phyloP scores from a whole-genome alignment of 2,888 invertebrate genomes.

The Zhengitettix transpicula region DNA sequence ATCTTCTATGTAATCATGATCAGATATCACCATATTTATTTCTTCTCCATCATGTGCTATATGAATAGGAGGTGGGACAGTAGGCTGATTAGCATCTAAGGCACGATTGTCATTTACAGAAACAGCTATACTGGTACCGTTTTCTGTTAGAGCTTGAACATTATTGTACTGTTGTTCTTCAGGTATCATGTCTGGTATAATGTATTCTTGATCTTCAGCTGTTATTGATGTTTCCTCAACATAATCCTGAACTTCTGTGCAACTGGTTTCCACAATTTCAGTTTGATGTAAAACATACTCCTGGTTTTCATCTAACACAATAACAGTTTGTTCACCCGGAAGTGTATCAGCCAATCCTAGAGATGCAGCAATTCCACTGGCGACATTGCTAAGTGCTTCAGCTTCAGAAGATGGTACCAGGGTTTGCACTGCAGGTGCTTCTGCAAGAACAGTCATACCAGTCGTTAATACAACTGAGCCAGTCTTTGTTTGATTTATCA shows the following conservation, averaged over 20 bases:
- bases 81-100: conserved; percentile 3
- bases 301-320: conserved; percentile 41
- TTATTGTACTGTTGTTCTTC: conserved; percentile 13
- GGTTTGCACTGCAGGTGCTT: conserved; percentile 16
- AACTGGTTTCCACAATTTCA: conserved; percentile 11
- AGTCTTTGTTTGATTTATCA: conserved; percentile 10
- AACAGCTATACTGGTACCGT: conserved; percentile 14
- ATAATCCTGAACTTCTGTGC: conserved; percentile 1
- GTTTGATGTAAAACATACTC: conserved; percentile 30
- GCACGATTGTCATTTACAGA: conserved; percentile 21
- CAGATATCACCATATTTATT: conserved; percentile 44
- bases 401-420: conserved; percentile 35
- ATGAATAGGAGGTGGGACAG: conserved; percentile 5
- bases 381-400: conserved; percentile 36
- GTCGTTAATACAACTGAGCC: conserved; percentile 12
- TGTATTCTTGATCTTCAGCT: conserved; percentile 18
- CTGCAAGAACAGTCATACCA: conserved; percentile 16
- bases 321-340: conserved; percentile 10
- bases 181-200: conserved; percentile 18
- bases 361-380: conserved; percentile 38
- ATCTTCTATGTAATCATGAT: conserved; percentile 29
- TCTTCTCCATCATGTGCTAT: conserved; percentile 22
- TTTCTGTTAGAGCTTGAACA: not conserved
- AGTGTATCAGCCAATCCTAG: conserved; percentile 30
- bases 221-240: not conserved